Conservation (phyloP, 2,888 invertebrate genomes). For the Nephrocerus scutellatus region DNA sequence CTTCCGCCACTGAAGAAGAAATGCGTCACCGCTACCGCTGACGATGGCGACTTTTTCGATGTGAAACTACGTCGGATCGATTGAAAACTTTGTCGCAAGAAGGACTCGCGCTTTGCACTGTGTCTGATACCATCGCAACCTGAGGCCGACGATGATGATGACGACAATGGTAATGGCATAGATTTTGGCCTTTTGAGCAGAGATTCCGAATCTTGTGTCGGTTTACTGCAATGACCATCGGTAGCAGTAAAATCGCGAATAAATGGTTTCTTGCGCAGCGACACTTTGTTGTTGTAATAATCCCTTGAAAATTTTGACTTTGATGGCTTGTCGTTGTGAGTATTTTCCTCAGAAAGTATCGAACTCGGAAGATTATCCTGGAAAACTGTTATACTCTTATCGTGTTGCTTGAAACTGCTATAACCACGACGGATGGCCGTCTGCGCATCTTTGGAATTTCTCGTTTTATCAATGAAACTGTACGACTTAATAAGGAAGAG, state of each 20-base stretch:
- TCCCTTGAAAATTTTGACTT: constrained; percentile 13
- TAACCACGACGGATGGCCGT: not conserved
- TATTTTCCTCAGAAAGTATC: no score
- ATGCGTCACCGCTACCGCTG: not conserved
- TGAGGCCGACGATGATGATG: constrained; percentile 15
- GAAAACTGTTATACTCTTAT: no score
- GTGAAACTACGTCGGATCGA: constrained; percentile 38
- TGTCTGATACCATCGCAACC: not conserved
- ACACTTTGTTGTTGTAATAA: constrained; percentile 12
- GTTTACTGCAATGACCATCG: constrained; percentile 1
- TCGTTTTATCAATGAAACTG: constrained; percentile 29
- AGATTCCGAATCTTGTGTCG: not conserved
- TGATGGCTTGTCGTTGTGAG: constrained; percentile 5
- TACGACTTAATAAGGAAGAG: constrained; percentile 33
- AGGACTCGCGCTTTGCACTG: constrained; percentile 35
- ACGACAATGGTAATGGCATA: constrained; percentile 25
- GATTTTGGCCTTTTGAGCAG: constrained; percentile 26
- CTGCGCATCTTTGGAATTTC: constrained; percentile 1
- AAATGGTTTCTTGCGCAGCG: constrained; percentile 14
- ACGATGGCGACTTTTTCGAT: constrained; percentile 22
- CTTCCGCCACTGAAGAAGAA: constrained; percentile 19
- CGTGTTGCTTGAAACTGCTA: no score
- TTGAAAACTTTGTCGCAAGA: constrained; percentile 37
- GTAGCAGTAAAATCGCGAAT: no score
- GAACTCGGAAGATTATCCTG: no score